Conservation (phyloP, 2,113 vertebrate species). For the Pantherophis guttatus region DNA sequence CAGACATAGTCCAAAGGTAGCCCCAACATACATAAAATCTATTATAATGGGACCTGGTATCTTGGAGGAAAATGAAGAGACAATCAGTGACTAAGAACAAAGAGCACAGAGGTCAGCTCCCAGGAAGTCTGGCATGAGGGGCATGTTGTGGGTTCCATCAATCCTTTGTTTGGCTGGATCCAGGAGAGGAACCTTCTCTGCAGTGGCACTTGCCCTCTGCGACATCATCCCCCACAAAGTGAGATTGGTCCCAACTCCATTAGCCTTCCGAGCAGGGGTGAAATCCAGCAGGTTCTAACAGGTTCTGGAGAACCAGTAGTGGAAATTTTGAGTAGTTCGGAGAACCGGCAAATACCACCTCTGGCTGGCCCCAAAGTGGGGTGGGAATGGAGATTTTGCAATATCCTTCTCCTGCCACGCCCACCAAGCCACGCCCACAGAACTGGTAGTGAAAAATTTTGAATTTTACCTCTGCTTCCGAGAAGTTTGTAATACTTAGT, state of each 20-base stretch:
- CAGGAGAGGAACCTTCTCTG: not conserved
- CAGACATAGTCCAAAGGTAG: not conserved
- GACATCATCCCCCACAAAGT: not conserved
- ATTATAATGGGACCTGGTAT: not conserved
- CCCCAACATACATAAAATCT: not conserved
- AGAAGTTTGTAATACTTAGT: not conserved
- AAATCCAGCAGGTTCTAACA: too few species aligned
- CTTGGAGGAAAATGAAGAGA: not conserved
- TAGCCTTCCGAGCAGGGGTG: not conserved
- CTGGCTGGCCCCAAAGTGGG: too few species aligned
- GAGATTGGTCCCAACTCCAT: not conserved
- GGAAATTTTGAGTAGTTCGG: too few species aligned
- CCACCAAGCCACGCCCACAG: too few species aligned
- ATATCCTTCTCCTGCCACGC: too few species aligned
- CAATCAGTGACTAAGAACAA: not conserved
- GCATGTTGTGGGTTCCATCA: not conserved
- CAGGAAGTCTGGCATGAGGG: not conserved
- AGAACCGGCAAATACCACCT: too few species aligned
- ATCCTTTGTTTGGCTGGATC: not conserved
- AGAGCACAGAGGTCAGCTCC: not conserved
- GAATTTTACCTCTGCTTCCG: too few species aligned
- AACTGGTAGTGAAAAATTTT: too few species aligned
- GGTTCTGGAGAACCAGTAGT: too few species aligned
- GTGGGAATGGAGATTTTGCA: too few species aligned
- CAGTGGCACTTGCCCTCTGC: not conserved